Base-by-base conservation (phyloP, 2,888 invertebrate genomes). In the Tanypteryx hageni region DNA sequence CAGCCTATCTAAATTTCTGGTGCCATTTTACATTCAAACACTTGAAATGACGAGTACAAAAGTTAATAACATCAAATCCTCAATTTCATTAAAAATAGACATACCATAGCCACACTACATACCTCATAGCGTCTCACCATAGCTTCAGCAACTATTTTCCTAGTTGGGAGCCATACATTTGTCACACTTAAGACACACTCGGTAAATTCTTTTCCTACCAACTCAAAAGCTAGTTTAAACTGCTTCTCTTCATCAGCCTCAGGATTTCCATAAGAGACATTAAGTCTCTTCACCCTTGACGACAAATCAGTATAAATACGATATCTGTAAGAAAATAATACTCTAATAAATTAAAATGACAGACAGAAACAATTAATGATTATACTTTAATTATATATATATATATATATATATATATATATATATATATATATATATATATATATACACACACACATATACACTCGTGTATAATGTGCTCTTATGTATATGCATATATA, bases 121-220 rank as follows among this genome's bases (percentile, higher is more conserved):
- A 44, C 44, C 5, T 44, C 5, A 44, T 44, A 44, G n/a, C n/a
- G n/a, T 44, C 44, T 44, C 92, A 97, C 95, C 22, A 99, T 94
- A 0, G 98, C 97, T n/a, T 96, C 95, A 93, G 96, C 96, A 0
- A 99, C 98, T 93, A 97, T 95, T 92, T 96, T 96, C 93, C 98
- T 96, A 0, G 98, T 99, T n/a, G 98, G 98, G 94, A 98, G 96
- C 99, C 99, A 99, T 86, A 96, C 96, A 93, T 95, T 94, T 96
- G 95, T 94, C 96, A 95, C 93, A 96, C 96, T 95, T 92, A 95
- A 93, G 0, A 98, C 96, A 89, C 96, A 95, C 93, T 97, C 96
- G 0, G 96, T 93, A 94, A 99, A 99, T 95, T 99, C 99, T 84
- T 95, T 95, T 2, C 98, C 97, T 0, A 97, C 98, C 93, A 98